Percentiles rank a stretch among this genome's conserved stretches.
These are phyloP conservation scores for Pavo muticus DNA, from an alignment of 2,113 vertebrate species.

Conservation along the genomic window DNA sequence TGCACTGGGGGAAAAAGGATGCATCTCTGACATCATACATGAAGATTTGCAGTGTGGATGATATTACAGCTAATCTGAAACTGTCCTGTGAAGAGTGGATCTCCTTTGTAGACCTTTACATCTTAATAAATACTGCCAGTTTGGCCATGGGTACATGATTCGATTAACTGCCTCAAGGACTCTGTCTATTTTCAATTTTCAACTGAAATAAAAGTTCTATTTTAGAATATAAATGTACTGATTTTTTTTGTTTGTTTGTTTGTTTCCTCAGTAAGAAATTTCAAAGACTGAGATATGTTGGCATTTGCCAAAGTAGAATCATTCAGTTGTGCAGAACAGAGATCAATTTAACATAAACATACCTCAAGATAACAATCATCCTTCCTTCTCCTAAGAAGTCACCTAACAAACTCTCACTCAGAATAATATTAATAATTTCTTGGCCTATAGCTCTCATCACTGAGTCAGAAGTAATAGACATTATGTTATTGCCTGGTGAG, in stretches of 20 bases:
- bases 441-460: not conserved
- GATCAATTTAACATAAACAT: not conserved
- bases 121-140: not conserved
- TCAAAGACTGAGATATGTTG: not conserved
- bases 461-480: not conserved
- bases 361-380: not conserved
- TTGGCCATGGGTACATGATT: too few species aligned
- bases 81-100: rapidly evolving
- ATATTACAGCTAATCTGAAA: not conserved
- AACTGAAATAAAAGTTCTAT: not conserved
- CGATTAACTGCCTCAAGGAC: not conserved
- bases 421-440: not conserved
- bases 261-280: not conserved
- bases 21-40: not conserved
- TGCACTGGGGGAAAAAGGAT: not conserved
- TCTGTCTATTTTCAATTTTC: not conserved
- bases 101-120: not conserved
- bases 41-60: not conserved
- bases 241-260: not conserved
- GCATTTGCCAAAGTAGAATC: not conserved
- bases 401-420: not conserved
- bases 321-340: not conserved
- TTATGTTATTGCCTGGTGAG: not conserved
- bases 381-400: not conserved
- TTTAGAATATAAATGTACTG: not conserved